Percentiles rank a stretch among this genome's conserved stretches.
These are phyloP conservation scores for Limnephilus rhombicus DNA, from an alignment of 2,888 invertebrate species.

Conservation along the genomic window DNA sequence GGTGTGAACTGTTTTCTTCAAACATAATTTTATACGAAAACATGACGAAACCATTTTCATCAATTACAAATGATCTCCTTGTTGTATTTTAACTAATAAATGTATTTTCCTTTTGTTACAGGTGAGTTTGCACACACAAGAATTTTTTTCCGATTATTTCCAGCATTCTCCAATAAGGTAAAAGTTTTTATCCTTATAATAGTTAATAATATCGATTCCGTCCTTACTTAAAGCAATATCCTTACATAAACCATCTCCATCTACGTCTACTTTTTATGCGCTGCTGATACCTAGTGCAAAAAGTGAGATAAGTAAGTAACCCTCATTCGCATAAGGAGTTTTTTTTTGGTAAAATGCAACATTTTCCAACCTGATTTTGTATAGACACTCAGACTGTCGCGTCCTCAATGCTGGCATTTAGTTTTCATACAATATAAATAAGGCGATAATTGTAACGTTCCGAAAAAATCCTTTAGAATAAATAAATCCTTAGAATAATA, in stretches of 20 bases:
- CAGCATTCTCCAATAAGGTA: neutral
- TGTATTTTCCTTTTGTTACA: neutral
- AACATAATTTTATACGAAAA: neutral
- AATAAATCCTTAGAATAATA: too few species aligned
- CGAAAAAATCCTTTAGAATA: too few species aligned
- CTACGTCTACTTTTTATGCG: neutral
- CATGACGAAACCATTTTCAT: neutral
- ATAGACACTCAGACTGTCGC: neutral
- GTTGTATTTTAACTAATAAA: neutral
- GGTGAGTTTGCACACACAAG: neutral
- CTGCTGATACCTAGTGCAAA: neutral
- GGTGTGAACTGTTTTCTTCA: too few species aligned
- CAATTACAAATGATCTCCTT: neutral
- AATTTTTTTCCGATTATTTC: neutral
- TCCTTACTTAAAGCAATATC: too few species aligned
- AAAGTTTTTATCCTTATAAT: too few species aligned
- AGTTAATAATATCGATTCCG: too few species aligned
- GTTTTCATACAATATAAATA: too few species aligned
- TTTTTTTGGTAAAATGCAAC: neutral
- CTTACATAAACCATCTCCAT: neutral
- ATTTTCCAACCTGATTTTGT: neutral
- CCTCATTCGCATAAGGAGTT: neutral
- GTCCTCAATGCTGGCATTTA: too few species aligned
- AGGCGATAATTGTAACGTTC: too few species aligned
- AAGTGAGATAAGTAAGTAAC: neutral